A percentile compares a stretch with the other conserved stretches of the same genome.
Conservation (phyloP, 2,113 vertebrate species). For the Noctilio leporinus region DNA sequence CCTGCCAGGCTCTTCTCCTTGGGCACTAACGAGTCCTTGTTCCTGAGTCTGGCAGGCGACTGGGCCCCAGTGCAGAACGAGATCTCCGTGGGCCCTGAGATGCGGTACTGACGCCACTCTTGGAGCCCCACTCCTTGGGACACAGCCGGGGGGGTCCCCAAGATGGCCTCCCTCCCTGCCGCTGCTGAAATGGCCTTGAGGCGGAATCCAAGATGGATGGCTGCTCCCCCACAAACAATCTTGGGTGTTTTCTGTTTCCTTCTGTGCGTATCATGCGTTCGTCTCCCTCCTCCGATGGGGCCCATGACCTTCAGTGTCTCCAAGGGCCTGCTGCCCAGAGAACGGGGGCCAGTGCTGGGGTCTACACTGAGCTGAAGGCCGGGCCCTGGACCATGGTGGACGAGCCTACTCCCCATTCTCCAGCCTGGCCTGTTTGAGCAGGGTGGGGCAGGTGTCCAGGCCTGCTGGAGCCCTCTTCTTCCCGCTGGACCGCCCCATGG, state of each 20-base stretch:
- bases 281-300: conserved; percentile 87
- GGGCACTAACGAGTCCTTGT: conserved; percentile 77
- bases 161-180: conserved; percentile 95
- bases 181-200: conserved; percentile 97
- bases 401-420: conserved; percentile 86
- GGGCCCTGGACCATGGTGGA: conserved; percentile 78
- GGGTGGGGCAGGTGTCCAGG: conserved; percentile 83
- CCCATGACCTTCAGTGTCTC: conserved; percentile 75
- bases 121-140: conserved; percentile 97
- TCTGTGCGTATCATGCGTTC: conserved; percentile 96
- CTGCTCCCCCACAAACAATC: conserved; percentile 98
- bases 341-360: conserved; percentile 48
- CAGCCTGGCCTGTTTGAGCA: conserved; percentile 90
- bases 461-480: conserved; percentile 93
- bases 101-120: conserved; percentile 98
- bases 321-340: conserved; percentile 58
- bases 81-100: conserved; percentile 98
- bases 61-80: conserved; percentile 92
- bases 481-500: conserved; percentile 79
- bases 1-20: conserved; percentile 79
- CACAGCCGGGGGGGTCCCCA: conserved; percentile 92
- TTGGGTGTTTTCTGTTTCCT: conserved; percentile 99
- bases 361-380: conserved; percentile 79
- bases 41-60: conserved; percentile 82
- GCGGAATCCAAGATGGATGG: conserved; percentile 96